phyloP scores from a whole-genome alignment of 2,797 vertebrate genomes.

The Centroberyx gerrardi region DNA sequence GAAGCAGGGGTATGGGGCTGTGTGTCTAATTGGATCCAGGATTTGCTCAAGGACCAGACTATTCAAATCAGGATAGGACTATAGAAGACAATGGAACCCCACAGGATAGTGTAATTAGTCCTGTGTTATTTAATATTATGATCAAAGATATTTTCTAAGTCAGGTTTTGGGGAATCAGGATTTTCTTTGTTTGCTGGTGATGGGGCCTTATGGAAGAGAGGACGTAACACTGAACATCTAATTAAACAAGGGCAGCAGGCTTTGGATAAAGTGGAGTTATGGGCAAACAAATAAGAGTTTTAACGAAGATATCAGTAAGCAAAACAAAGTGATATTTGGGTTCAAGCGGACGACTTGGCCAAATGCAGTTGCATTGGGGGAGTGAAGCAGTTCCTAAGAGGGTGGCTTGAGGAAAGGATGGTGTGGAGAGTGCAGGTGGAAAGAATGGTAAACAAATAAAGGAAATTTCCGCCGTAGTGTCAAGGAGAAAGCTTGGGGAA shows the following conservation, averaged over 20 bases:
- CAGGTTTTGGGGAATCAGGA: background rate
- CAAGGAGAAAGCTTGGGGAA: no score
- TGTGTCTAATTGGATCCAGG: background rate
- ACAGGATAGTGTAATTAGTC: constrained; percentile 8
- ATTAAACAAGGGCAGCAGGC: constrained; percentile 14
- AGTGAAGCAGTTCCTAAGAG: no score
- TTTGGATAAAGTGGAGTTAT: no score
- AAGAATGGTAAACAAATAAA: no score
- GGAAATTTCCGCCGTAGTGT: no score
- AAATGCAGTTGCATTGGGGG: no score
- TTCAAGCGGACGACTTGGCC: no score
- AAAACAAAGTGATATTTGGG: no score
- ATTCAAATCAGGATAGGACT: background rate
- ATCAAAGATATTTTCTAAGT: constrained; percentile 25
- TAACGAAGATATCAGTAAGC: background rate
- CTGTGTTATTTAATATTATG: background rate
- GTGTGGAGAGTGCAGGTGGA: no score
- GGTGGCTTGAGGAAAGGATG: no score
- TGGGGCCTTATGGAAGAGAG: background rate
- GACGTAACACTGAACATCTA: background rate
- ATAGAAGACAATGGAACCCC: background rate
- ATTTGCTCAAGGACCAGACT: constrained; percentile 20
- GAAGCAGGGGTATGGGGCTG: no score
- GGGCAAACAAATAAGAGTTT: background rate
- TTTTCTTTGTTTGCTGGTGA: background rate